Conservation (phyloP, 2,797 vertebrate species). For the Ispidina picta region DNA sequence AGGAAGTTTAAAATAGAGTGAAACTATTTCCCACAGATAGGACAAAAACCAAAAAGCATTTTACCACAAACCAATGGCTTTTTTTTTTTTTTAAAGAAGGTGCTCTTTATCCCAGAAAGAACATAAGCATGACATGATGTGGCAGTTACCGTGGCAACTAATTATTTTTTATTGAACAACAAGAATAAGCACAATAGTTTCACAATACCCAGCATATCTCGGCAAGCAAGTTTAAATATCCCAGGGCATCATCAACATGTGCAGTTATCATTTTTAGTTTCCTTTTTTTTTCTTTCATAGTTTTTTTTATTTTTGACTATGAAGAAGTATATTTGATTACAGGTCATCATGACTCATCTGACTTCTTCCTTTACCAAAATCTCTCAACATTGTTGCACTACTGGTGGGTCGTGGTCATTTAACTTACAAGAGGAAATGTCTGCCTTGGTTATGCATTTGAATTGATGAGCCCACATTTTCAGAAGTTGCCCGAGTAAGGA, state of each 20-base stretch:
- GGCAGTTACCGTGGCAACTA: constrained; percentile 64
- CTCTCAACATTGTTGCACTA: neutral
- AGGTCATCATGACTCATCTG: neutral
- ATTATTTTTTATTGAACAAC: constrained; percentile 71
- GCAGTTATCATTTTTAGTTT: neutral
- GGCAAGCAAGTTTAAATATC: constrained; percentile 60
- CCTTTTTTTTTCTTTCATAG: neutral
- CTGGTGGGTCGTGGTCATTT: neutral
- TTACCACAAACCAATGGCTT: constrained; percentile 25
- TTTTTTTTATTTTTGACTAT: neutral
- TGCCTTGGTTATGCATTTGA: neutral
- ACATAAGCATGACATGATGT: constrained; percentile 59
- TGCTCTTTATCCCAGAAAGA: constrained; percentile 64
- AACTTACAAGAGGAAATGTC: neutral
- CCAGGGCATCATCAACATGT: constrained; percentile 42
- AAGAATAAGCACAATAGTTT: constrained; percentile 62
- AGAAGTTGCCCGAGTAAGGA: neutral
- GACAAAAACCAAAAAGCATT: constrained; percentile 37
- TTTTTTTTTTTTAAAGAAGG: constrained; percentile 37
- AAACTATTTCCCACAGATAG: constrained; percentile 3
- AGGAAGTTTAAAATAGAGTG: constrained; percentile 38
- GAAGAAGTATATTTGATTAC: neutral
- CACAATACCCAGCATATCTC: constrained; percentile 45
- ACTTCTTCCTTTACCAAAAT: neutral
- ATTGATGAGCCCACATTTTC: constrained; percentile 21